Percentiles rank a stretch among this genome's conserved stretches.
Evolutionary conservation across 2,888 invertebrate genomes (phyloP).

Genomic region (Strigamia crassipes): DNA sequence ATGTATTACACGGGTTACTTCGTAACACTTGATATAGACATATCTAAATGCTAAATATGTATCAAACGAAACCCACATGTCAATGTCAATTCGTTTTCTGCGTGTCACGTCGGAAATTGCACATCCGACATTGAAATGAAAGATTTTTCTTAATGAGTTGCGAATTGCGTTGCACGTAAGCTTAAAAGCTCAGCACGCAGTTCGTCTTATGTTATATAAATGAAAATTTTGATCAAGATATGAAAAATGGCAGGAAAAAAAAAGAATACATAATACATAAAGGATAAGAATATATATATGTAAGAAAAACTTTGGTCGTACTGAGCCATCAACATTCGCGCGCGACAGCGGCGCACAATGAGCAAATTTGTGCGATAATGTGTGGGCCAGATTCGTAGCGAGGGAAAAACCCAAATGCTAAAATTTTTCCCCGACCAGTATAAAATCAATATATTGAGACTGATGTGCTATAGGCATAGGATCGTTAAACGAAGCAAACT

Average conservation of each 20-base stretch:
- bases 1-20: background rate
- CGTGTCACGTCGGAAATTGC: background rate
- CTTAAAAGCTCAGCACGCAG: background rate
- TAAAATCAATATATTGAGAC: conserved; percentile 10
- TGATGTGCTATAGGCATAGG: background rate
- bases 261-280: background rate
- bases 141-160: background rate
- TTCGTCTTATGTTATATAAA: background rate
- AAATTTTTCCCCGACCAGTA: background rate
- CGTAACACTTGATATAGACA: no score
- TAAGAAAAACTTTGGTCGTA: background rate
- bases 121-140: background rate
- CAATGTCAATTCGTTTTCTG: no score
- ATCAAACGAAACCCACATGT: no score
- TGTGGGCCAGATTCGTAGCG: background rate
- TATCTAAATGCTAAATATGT: no score
- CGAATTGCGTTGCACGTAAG: background rate
- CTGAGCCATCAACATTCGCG: background rate
- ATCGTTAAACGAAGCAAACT: background rate
- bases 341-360: conserved; percentile 16
- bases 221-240: background rate
- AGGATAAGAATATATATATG: background rate
- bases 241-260: background rate
- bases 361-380: conserved; percentile 30
- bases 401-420: background rate